Conservation (phyloP, 2,888 invertebrate species). For the Agrotis clavis region DNA sequence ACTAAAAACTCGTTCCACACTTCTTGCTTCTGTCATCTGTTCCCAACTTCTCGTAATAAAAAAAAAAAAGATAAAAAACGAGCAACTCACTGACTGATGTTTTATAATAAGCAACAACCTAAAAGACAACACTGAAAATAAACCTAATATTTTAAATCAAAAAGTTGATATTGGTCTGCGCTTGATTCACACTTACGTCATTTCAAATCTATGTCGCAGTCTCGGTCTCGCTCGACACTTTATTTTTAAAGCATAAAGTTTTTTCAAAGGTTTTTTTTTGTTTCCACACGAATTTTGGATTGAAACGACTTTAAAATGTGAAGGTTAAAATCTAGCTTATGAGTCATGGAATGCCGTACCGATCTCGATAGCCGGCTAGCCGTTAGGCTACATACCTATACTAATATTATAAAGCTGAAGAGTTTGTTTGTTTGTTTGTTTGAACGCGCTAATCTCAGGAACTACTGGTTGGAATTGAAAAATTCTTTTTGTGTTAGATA, state of each 20-base stretch:
- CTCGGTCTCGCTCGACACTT: no score
- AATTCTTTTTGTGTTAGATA: no score
- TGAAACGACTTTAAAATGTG: background rate
- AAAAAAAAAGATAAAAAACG: background rate
- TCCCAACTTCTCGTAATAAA: background rate
- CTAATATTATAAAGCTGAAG: no score
- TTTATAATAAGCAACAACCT: background rate
- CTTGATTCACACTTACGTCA: background rate
- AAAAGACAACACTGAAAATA: slow-evolving; percentile 7
- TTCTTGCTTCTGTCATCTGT: background rate
- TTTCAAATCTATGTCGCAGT: background rate
- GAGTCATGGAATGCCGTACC: background rate
- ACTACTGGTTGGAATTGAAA: no score
- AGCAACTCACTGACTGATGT: background rate
- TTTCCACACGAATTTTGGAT: background rate
- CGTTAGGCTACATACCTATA: no score
- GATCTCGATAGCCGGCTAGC: background rate
- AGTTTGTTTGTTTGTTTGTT: no score
- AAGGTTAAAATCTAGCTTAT: background rate
- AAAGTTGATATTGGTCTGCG: slow-evolving; percentile 3
- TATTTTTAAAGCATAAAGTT: background rate
- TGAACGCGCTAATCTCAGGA: no score
- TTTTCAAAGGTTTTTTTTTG: background rate
- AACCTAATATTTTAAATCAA: fast-evolving
- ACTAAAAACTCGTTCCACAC: slow-evolving; percentile 3